phyloP scores from a whole-genome alignment of 1,140 invertebrate species.

The Oncopeltus fasciatus region DNA sequence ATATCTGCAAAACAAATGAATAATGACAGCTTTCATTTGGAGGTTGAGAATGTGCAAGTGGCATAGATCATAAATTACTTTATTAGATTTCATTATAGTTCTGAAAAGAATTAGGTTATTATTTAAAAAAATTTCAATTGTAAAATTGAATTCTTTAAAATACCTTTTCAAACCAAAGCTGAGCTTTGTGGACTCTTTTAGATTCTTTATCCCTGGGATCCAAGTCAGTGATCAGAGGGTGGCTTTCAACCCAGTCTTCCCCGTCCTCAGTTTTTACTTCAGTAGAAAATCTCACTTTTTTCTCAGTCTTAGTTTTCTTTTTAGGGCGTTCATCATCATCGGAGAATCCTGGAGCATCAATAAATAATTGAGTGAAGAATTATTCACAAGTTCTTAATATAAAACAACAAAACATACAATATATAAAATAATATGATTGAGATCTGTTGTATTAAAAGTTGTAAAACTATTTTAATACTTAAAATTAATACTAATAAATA shows the following conservation, averaged over 20 bases:
- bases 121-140: neutral
- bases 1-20: too few species aligned
- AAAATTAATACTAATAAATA: too few species aligned
- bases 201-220: conserved; percentile 57
- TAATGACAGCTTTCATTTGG: too few species aligned
- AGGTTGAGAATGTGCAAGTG: too few species aligned
- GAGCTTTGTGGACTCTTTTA: conserved; percentile 56
- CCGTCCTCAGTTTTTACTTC: conserved; percentile 34
- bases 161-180: conserved; percentile 77
- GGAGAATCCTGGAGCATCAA: conserved; percentile 7
- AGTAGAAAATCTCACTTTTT: conserved; percentile 14
- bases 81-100: too few species aligned
- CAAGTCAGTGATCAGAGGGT: conserved; percentile 75
- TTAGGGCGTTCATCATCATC: conserved; percentile 15
- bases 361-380: neutral
- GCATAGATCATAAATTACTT: too few species aligned
- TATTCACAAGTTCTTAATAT: conserved; percentile 16
- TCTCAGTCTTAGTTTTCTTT: conserved; percentile 9
- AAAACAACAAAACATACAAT: too few species aligned
- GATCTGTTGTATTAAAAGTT: too few species aligned
- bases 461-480: too few species aligned
- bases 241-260: conserved; percentile 33
- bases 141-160: neutral
- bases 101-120: too few species aligned
- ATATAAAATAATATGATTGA: too few species aligned